Evolutionary conservation across 1,140 invertebrate genomes (phyloP).

Genomic region (Cherax quadricarinatus): DNA sequence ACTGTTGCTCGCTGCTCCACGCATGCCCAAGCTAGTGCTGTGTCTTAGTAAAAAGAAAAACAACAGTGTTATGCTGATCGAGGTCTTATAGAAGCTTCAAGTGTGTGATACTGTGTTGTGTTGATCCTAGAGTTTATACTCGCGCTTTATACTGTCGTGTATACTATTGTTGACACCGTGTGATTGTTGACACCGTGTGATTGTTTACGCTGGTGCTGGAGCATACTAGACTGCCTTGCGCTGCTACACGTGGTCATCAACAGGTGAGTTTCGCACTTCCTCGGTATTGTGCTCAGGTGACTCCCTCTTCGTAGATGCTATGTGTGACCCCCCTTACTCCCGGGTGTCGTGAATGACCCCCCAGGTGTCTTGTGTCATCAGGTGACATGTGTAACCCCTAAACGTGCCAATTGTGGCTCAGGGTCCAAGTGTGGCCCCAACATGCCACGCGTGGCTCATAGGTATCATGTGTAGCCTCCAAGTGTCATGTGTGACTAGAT

Average conservation of each 20-base stretch:
- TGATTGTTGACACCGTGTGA: background rate
- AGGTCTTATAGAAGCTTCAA: too few relatives aligned
- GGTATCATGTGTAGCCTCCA: too few relatives aligned
- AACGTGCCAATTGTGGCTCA: background rate
- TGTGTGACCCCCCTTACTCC: too few relatives aligned
- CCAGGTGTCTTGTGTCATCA: background rate
- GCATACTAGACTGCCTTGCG: background rate
- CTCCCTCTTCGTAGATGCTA: too few relatives aligned
- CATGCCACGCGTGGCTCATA: too few relatives aligned
- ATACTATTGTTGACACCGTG: background rate
- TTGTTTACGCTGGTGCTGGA: background rate
- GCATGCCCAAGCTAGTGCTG: too few relatives aligned
- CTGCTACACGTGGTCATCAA: background rate
- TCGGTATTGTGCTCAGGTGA: too few relatives aligned
- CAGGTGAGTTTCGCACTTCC: constrained; percentile 1
- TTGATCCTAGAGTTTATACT: background rate
- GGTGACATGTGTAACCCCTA: background rate
- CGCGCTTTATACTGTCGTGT: background rate
- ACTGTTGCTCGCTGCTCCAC: too few relatives aligned
- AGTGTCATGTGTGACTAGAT: too few relatives aligned
- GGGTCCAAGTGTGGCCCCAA: too few relatives aligned
- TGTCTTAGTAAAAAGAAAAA: too few relatives aligned
- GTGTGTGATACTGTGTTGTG: background rate
- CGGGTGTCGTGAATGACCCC: background rate
- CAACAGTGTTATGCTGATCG: too few relatives aligned